These are phyloP conservation scores for Globodera ellingtonae DNA, from an alignment of 1,140 invertebrate genomes.

Conservation along the genomic window DNA sequence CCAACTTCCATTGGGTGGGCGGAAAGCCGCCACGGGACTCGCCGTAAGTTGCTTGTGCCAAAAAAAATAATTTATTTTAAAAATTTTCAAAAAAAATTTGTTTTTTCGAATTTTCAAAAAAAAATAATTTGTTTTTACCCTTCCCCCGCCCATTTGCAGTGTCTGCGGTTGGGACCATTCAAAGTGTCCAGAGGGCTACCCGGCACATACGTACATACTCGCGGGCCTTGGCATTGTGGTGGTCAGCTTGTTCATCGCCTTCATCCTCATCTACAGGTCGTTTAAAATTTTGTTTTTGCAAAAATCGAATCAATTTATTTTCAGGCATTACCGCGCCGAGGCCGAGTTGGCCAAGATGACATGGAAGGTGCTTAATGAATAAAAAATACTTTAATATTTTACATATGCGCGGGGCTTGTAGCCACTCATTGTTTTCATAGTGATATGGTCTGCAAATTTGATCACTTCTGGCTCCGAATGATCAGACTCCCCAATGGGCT, in stretches of 20 bases:
- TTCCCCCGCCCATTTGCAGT: constrained; percentile 79
- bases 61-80: neutral
- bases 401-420: no score
- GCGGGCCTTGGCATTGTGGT: constrained; percentile 80
- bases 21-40: constrained; percentile 68
- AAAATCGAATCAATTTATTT: constrained; percentile 6
- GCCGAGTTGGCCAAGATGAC: constrained; percentile 91
- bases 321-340: constrained; percentile 85
- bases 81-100: neutral
- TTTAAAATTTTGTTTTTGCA: neutral
- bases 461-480: no score
- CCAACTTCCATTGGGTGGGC: constrained; percentile 82
- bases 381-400: no score
- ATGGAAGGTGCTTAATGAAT: constrained; percentile 76
- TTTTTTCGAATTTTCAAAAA: neutral
- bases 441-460: no score
- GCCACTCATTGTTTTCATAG: no score
- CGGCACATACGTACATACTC: constrained; percentile 81
- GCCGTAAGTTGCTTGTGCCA: constrained; percentile 33
- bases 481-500: no score
- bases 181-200: constrained; percentile 79
- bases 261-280: constrained; percentile 73
- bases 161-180: constrained; percentile 88
- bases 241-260: constrained; percentile 75
- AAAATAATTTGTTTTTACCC: no score